Percentiles rank a stretch among this genome's conserved stretches.
Evolutionary conservation across 64 coral and sea anemone genomes (phyloP).

Genomic region (Anthopleura sola): DNA sequence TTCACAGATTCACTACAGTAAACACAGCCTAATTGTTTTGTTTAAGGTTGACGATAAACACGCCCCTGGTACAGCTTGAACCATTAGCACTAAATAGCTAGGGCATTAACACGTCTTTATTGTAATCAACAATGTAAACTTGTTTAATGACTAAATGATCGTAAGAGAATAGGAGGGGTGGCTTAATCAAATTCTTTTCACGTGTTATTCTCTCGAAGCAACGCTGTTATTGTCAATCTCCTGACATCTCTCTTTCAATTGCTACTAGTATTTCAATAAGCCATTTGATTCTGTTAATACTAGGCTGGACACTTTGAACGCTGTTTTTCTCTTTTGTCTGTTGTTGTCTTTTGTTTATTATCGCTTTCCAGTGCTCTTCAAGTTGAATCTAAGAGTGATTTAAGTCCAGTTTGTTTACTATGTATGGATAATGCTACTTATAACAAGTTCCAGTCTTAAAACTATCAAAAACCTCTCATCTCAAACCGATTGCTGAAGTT

Average conservation of each 20-base stretch:
- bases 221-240: neutral
- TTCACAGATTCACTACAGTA: neutral
- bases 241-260: neutral
- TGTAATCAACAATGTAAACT: neutral
- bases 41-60: neutral
- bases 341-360: neutral
- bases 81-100: slow-evolving; percentile 14
- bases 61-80: neutral
- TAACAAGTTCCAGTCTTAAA: neutral
- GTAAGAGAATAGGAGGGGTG: slow-evolving; percentile 7
- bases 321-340: neutral
- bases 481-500: neutral
- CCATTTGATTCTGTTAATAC: neutral
- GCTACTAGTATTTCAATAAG: neutral
- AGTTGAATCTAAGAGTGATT: neutral
- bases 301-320: neutral
- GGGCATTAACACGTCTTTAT: slow-evolving; percentile 1
- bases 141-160: neutral
- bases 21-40: neutral
- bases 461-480: neutral
- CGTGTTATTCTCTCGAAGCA: neutral
- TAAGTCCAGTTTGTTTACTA: neutral
- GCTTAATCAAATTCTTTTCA: slow-evolving; percentile 5
- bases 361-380: neutral
- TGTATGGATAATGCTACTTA: neutral